A percentile compares a stretch with the other conserved stretches of the same genome.
phyloP scores from a whole-genome alignment of 1,140 invertebrate species.

The Macrostomum lignano region DNA sequence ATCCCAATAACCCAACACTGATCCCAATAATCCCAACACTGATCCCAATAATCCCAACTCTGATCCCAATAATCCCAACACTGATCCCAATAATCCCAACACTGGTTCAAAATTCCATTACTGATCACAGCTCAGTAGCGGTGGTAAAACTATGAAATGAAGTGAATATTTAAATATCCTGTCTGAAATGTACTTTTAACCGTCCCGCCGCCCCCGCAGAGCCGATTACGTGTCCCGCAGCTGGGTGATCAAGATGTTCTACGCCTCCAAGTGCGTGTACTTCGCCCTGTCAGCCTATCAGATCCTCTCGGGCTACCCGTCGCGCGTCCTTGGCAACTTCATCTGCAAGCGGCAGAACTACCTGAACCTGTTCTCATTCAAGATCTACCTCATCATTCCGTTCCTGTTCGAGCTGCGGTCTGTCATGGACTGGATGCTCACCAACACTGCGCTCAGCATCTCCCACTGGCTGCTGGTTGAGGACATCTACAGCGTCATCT shows the following conservation, averaged over 20 bases:
- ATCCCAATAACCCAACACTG: too few relatives aligned
- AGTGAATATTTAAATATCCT: too few relatives aligned
- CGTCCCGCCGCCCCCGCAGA: too few relatives aligned
- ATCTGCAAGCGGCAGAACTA: constrained; percentile 74
- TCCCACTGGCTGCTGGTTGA: constrained; percentile 99
- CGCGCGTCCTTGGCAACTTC: constrained; percentile 77
- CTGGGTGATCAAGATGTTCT: constrained; percentile 91
- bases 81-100: too few relatives aligned
- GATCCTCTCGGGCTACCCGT: constrained; percentile 74
- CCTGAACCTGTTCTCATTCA: constrained; percentile 63
- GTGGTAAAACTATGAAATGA: too few relatives aligned
- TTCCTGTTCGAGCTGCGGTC: constrained; percentile 82
- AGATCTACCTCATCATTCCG: constrained; percentile 74
- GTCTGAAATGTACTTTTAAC: too few relatives aligned
- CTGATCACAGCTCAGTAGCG: too few relatives aligned
- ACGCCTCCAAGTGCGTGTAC: constrained; percentile 82
- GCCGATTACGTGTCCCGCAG: too few relatives aligned
- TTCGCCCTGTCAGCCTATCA: constrained; percentile 73
- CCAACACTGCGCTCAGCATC: constrained; percentile 83
- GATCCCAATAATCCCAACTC: too few relatives aligned
- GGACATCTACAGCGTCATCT: constrained; percentile 84
- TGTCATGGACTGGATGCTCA: constrained; percentile 97
- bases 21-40: too few relatives aligned
- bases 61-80: too few relatives aligned
- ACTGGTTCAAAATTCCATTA: too few relatives aligned